These are phyloP conservation scores for Drosophila fungiperda DNA, from an alignment of 2,888 invertebrate species.

Conservation along the genomic window DNA sequence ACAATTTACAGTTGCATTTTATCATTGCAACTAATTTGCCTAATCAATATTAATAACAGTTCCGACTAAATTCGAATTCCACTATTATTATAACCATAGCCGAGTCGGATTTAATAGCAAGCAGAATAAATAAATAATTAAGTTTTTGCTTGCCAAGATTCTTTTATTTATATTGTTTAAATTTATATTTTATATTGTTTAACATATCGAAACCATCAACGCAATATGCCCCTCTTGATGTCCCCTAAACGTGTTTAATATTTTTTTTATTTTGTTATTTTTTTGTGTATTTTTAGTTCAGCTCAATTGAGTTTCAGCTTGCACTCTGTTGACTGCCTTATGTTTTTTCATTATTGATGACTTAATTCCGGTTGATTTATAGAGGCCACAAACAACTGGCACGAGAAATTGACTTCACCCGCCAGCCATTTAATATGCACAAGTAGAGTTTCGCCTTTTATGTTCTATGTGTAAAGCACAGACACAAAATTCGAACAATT, in stretches of 20 bases:
- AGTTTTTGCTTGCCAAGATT: neutral
- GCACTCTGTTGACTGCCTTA: constrained; percentile 61
- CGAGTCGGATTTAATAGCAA: neutral
- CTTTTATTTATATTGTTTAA: no score
- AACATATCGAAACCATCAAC: constrained; percentile 42
- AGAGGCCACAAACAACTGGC: constrained; percentile 68
- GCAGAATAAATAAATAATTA: neutral
- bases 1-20: no score
- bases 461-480: constrained; percentile 33
- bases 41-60: neutral
- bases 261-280: constrained; percentile 6
- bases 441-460: constrained; percentile 51
- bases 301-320: constrained; percentile 35
- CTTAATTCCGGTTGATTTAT: constrained; percentile 82
- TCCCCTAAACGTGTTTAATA: constrained; percentile 18
- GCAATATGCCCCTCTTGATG: constrained; percentile 49
- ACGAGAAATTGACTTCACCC: constrained; percentile 19
- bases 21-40: neutral
- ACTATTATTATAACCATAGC: neutral
- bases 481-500: constrained; percentile 23
- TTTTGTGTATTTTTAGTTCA: constrained; percentile 22
- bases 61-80: neutral
- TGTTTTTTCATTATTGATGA: constrained; percentile 81
- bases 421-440: constrained; percentile 64
- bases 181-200: neutral